These are phyloP conservation scores for Epinephelus fuscoguttatus DNA, from an alignment of 2,113 vertebrate genomes.

Conservation along the genomic window DNA sequence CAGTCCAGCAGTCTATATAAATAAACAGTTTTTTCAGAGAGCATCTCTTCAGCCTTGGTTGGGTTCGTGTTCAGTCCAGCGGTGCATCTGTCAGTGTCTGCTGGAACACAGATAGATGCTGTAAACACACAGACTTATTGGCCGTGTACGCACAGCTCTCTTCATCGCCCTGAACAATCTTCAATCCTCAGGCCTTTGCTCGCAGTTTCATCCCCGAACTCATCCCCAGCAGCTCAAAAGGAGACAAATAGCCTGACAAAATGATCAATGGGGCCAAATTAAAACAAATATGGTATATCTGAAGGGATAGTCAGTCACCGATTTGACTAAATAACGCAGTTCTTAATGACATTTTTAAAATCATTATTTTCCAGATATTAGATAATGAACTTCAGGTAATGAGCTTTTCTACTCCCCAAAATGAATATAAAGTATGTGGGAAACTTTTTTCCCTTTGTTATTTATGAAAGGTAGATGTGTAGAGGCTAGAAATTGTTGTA, in stretches of 20 bases:
- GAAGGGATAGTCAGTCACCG: conserved; percentile 40
- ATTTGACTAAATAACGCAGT: conserved; percentile 41
- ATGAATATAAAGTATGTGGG: conserved; percentile 37
- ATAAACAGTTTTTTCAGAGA: conserved; percentile 16
- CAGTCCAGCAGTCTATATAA: neutral
- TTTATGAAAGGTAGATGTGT: neutral
- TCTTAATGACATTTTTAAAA: conserved; percentile 56
- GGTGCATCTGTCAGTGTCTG: conserved; percentile 51
- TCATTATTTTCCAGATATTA: conserved; percentile 61
- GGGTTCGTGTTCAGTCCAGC: conserved; percentile 22
- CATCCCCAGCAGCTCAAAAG: conserved; percentile 24
- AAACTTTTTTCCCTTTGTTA: conserved; percentile 10
- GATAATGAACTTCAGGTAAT: conserved; percentile 65
- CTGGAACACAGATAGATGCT: conserved; percentile 55
- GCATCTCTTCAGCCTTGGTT: neutral
- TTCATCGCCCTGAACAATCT: conserved; percentile 56
- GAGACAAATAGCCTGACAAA: conserved; percentile 59
- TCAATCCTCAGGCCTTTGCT: conserved; percentile 39
- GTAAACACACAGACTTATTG: conserved; percentile 55
- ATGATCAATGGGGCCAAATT: conserved; percentile 65
- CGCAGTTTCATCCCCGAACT: conserved; percentile 3
- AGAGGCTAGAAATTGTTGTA: neutral
- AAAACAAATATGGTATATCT: conserved; percentile 61
- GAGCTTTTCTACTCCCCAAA: conserved; percentile 33
- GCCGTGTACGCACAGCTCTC: conserved; percentile 24